Evolutionary conservation across 2,113 vertebrate species (phyloP), one percentile per base, ranked within the genome.

Genomic region (Bufo bufo): DNA sequence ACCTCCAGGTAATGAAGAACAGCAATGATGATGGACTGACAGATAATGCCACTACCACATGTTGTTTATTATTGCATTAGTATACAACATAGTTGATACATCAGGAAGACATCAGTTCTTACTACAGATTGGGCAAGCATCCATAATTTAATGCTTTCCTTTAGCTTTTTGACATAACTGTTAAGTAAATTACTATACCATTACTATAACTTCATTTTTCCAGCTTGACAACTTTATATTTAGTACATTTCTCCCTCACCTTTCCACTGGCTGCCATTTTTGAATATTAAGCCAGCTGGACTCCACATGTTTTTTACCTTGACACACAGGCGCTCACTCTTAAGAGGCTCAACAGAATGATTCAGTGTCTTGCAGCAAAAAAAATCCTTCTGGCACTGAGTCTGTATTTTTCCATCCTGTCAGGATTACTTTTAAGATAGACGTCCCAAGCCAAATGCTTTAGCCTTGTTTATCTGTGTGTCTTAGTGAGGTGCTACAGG

Each of bases 261-360:
- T 77, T 20, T 63, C 10, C 74, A 74, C 84, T 85, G 71, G 54
- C 84, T 77, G 84, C 54, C 84, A 85, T 85, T 61, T 77, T 85
- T 20, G 17, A 20, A 50, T 12, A 77, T 47, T 49, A 77, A 63
- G 75, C 84, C 84, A 85, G 72, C 84, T 85, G 84, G 84, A 72
- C 61, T 85, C 56, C 71, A 85, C 43, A 85, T 85, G 71, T 85
- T 77, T 85, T 58, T 72, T 85, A 85, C 84, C 72, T 85, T 85
- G 84, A 85, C 84, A 77, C 54, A 85, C 50, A 85, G 13, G 54
- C 54, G 52, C 72, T 77, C 69, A 65, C 56, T 85, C 69, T 77
- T 77, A 50, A 77, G 84, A 23, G 84, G 49, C 56, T 85, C 61
- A 56, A 85, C 63, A 85, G 72, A 85, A 85, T 77, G 56, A 77